These are phyloP conservation scores for Hirtodrosophila confusa DNA, from an alignment of 2,888 invertebrate species.

Conservation along the genomic window DNA sequence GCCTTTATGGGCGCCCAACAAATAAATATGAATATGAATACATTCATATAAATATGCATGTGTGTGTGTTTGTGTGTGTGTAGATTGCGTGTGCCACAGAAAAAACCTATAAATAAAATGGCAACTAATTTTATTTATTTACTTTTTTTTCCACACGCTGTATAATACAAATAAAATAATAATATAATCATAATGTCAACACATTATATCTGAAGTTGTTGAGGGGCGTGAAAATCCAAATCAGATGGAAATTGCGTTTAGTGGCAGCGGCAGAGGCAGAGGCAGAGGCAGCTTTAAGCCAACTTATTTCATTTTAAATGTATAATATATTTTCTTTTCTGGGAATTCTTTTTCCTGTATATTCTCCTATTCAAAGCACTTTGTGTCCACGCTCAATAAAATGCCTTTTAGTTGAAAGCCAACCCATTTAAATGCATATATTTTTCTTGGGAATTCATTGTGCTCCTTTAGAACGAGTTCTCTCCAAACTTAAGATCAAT, in stretches of 20 bases:
- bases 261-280: not conserved
- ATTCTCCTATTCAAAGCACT: too few species aligned
- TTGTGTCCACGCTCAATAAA: too few species aligned
- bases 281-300: not conserved
- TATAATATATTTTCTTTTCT: too few species aligned
- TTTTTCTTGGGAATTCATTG: too few species aligned
- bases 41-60: slow-evolving; percentile 11
- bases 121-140: slow-evolving; percentile 81
- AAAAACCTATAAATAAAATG: slow-evolving; percentile 73
- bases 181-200: slow-evolving; percentile 67
- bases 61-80: slow-evolving; percentile 7
- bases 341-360: too few species aligned
- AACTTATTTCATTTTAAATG: slow-evolving; percentile 2
- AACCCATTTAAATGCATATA: too few species aligned
- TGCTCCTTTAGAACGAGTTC: too few species aligned
- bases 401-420: too few species aligned
- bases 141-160: slow-evolving; percentile 17
- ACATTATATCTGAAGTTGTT: slow-evolving; percentile 40
- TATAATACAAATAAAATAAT: slow-evolving; percentile 70
- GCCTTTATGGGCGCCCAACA: slow-evolving; percentile 59
- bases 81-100: slow-evolving; percentile 42
- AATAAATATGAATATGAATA: slow-evolving; percentile 45
- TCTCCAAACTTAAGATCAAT: too few species aligned
- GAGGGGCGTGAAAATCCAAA: slow-evolving; percentile 10
- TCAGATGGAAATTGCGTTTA: not conserved